These are phyloP conservation scores for Babylonia areolata DNA, from an alignment of 1,140 invertebrate species.

Conservation along the genomic window DNA sequence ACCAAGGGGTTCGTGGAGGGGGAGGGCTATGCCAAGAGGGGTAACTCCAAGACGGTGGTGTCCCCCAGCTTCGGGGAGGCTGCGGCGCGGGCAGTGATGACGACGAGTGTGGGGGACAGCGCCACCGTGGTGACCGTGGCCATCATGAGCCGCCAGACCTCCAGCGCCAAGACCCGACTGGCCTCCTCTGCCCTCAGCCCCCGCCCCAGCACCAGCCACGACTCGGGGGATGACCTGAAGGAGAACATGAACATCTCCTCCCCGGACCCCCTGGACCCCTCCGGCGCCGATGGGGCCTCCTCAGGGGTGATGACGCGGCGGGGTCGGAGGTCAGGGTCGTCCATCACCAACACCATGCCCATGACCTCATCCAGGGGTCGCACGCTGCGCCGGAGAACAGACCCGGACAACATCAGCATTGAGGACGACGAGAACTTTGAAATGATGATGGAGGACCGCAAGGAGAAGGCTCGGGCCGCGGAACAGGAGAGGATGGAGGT, in stretches of 20 bases:
- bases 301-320: slow-evolving; percentile 9
- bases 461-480: slow-evolving; percentile 42
- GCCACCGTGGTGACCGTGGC: slow-evolving; percentile 67
- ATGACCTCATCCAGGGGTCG: slow-evolving; percentile 19
- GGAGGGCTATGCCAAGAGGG: slow-evolving; percentile 32
- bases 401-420: slow-evolving; percentile 26
- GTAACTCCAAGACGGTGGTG: slow-evolving; percentile 54
- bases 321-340: background rate
- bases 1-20: slow-evolving; percentile 24
- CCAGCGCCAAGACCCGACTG: background rate
- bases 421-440: slow-evolving; percentile 42
- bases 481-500: slow-evolving; percentile 53
- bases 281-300: background rate
- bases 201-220: background rate
- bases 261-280: background rate
- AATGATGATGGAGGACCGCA: slow-evolving; percentile 44
- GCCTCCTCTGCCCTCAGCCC: background rate
- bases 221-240: slow-evolving; percentile 24
- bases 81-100: slow-evolving; percentile 65
- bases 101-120: slow-evolving; percentile 62
- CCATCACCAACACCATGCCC: background rate
- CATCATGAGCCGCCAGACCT: slow-evolving; percentile 59
- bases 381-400: slow-evolving; percentile 7
- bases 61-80: slow-evolving; percentile 66
- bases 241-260: slow-evolving; percentile 14